Base-by-base conservation (phyloP, 1,140 invertebrate species). In the Octopus bimaculoides region DNA sequence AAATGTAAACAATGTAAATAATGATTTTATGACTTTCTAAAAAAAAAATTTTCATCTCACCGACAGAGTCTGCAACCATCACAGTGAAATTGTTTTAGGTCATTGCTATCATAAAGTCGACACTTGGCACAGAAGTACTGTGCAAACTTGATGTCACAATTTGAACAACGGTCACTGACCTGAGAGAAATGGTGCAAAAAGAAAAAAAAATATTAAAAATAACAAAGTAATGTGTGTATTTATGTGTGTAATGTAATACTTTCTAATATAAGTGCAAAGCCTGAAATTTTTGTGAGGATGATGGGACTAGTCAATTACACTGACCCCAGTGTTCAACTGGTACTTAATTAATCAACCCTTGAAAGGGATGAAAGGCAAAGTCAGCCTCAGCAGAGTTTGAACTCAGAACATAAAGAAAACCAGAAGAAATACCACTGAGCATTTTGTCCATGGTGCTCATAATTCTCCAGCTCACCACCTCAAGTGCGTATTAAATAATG, bases 1-100 rank as follows among this genome's bases (percentile, higher is more conserved):
- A 41, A 41, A 41, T 41, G 26, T 41, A 41, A 41, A 41, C 3
- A 41, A 41, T 41, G 26, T 41, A 41, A 41, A 41, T 41, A 41
- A 41, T 41, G 26, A 73, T 69, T 74, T 54, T 41, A 54, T 73
- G 9, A 77, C 10, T 4, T 12, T 20, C 17, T 26, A 55, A 53
- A 20, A 56, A 69, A 73, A 53, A 0, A 54, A 5, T 5, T 41
- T n/a, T 6, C 20, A 71, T 78, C 81, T 69, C 73, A 89, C 88
- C 88, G 93, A 86, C 96, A 97, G 81, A 97, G 95, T 0, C 95
- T 95, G 90, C 96, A 97, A 4, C 93, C 94, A 81, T 94, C 93
- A 85, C 96, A 97, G 86, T 97, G 96, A 90, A 95, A 97, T 89
- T 96, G 95, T 85, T 93, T 92, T 87, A 95, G 96, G 84, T 96